Evolutionary conservation across 2,888 invertebrate genomes (phyloP).

Genomic region (Phyllotreta cruciferae): DNA sequence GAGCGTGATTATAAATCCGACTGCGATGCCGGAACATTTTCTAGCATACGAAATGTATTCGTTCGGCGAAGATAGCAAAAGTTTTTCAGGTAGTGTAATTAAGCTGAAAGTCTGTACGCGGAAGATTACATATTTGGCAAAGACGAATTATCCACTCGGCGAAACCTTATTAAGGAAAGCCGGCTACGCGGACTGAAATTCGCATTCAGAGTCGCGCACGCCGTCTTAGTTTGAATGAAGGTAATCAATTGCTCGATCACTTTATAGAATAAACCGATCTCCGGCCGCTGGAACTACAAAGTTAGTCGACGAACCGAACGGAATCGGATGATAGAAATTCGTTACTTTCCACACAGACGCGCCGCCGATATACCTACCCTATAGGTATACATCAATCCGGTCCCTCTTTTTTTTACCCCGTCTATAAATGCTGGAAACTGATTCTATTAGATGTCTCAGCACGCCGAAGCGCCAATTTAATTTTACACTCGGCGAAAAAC

Average conservation of each 20-base stretch:
- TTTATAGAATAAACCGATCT: conserved; percentile 43
- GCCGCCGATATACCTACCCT: conserved; percentile 18
- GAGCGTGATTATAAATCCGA: no score
- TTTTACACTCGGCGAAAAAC: no score
- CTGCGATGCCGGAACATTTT: no score
- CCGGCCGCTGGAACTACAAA: conserved; percentile 40
- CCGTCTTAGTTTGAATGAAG: conserved; percentile 49
- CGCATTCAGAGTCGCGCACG: conserved; percentile 48
- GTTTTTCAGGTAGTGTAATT: conserved; percentile 24
- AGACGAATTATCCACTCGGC: conserved; percentile 44
- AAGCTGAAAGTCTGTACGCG: conserved; percentile 28
- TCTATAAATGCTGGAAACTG: no score
- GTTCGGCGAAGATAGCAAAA: not conserved
- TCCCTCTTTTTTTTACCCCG: no score
- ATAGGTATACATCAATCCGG: no score
- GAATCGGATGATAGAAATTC: conserved; percentile 44
- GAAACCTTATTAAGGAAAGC: conserved; percentile 44
- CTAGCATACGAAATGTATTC: no score
- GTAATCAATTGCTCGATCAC: conserved; percentile 54
- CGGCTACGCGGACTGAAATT: conserved; percentile 45
- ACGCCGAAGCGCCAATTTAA: no score
- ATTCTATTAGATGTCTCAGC: no score
- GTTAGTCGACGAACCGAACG: conserved; percentile 48
- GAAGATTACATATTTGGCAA: conserved; percentile 34
- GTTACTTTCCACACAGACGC: conserved; percentile 8